Conservation (phyloP, 2,888 invertebrate genomes). For the Stenotaenia linearis region DNA sequence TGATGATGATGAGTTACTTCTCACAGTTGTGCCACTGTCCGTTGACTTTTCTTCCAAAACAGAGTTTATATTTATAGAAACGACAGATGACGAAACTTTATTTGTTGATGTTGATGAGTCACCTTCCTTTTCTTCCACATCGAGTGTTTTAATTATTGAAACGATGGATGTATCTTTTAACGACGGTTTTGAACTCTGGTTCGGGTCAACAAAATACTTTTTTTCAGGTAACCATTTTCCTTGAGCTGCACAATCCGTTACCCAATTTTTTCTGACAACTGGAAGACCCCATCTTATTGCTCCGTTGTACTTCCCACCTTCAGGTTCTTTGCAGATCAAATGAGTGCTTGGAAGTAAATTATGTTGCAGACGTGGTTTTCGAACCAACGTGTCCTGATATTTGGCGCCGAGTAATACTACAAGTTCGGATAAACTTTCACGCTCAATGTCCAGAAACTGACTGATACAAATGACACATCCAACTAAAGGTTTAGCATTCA, state of each 20-base stretch:
- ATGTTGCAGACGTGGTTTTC: slow-evolving; percentile 52
- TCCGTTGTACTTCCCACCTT: slow-evolving; percentile 70
- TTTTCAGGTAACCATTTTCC: slow-evolving; percentile 53
- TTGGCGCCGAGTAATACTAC: slow-evolving; percentile 67
- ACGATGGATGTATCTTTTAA: too few relatives aligned
- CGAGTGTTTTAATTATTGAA: too few relatives aligned
- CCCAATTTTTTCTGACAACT: slow-evolving; percentile 70
- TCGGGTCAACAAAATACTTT: slow-evolving; percentile 40
- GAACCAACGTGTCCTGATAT: slow-evolving; percentile 65
- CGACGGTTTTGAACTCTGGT: not conserved
- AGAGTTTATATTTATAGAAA: too few relatives aligned
- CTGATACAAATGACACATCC: slow-evolving; percentile 74
- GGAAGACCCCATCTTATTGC: slow-evolving; percentile 85
- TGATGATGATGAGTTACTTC: too few relatives aligned
- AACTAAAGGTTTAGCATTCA: slow-evolving; percentile 52
- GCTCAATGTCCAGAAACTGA: slow-evolving; percentile 65
- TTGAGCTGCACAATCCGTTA: slow-evolving; percentile 60
- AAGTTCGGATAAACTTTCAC: slow-evolving; percentile 65
- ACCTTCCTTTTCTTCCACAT: too few relatives aligned
- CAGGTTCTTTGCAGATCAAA: slow-evolving; percentile 64
- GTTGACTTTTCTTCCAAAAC: too few relatives aligned
- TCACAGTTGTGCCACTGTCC: too few relatives aligned
- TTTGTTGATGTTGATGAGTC: too few relatives aligned
- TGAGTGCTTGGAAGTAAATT: slow-evolving; percentile 67
- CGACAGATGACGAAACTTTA: too few relatives aligned